phyloP scores from a whole-genome alignment of 2,888 invertebrate genomes.

The Drosophila conformis region DNA sequence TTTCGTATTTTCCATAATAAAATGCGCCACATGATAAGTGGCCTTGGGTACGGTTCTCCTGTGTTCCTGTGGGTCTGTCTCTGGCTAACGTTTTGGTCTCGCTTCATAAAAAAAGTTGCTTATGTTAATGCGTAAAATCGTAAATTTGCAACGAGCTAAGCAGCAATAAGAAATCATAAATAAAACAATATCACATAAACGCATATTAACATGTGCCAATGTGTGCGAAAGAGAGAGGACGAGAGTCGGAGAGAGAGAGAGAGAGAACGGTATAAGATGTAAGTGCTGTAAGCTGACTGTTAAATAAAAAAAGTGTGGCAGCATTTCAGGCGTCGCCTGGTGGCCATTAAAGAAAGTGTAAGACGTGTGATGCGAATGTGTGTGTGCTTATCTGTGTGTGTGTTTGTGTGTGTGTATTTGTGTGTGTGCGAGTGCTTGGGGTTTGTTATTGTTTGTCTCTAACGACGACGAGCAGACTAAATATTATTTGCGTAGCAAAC shows the following conservation, averaged over 20 bases:
- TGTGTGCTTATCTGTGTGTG: constrained; percentile 3
- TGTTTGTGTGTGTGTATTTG: neutral
- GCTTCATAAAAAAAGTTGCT: constrained; percentile 60
- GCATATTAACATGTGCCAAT: constrained; percentile 41
- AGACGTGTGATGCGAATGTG: constrained; percentile 11
- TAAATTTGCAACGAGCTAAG: constrained; percentile 64
- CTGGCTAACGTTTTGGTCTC: constrained; percentile 18
- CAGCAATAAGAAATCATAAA: constrained; percentile 74
- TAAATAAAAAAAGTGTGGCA: constrained; percentile 36
- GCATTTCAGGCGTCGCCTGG: constrained; percentile 39
- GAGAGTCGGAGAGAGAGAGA: neutral
- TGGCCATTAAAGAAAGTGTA: constrained; percentile 37
- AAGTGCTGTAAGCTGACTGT: constrained; percentile 3
- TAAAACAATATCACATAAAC: constrained; percentile 74
- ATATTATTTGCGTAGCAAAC: constrained; percentile 57
- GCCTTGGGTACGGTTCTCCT: constrained; percentile 10
- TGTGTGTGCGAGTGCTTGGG: constrained; percentile 8
- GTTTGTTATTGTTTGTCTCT: constrained; percentile 24
- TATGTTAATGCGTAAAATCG: constrained; percentile 74
- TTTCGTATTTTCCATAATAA: constrained; percentile 43
- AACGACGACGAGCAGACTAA: constrained; percentile 50
- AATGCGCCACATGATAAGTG: constrained; percentile 46
- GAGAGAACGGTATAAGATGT: neutral
- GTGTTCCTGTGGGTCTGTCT: no score
- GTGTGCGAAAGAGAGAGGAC: neutral